Percentiles rank a stretch among this genome's conserved stretches.
phyloP scores from a whole-genome alignment of 2,888 invertebrate genomes.

The Lobophora halterata region DNA sequence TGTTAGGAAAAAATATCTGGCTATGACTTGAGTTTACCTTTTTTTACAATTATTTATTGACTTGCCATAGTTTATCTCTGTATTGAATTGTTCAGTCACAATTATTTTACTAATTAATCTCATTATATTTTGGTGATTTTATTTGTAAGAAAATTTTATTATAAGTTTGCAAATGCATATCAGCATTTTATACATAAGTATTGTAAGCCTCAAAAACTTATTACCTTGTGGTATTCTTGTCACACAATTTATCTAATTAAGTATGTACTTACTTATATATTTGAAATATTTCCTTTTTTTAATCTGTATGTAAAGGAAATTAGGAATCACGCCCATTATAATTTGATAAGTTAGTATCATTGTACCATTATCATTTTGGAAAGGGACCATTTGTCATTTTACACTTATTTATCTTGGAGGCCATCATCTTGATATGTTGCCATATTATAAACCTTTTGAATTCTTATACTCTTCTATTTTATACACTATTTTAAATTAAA shows the following conservation, averaged over 20 bases:
- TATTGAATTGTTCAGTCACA: conserved; percentile 15
- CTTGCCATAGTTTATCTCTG: conserved; percentile 25
- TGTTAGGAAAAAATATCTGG: conserved; percentile 27
- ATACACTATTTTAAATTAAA: conserved; percentile 41
- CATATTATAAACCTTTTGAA: conserved; percentile 41
- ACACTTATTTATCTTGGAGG: conserved; percentile 36
- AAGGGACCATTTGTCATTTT: conserved; percentile 50
- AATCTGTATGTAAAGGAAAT: too few species aligned
- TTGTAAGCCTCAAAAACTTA: background rate
- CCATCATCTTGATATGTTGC: conserved; percentile 51
- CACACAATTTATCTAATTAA: background rate
- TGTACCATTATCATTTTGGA: conserved; percentile 32
- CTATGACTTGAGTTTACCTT: conserved; percentile 31
- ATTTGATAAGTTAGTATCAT: conserved; percentile 10
- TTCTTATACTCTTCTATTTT: conserved; percentile 36
- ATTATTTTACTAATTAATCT: conserved; percentile 2
- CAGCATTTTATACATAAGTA: too few species aligned
- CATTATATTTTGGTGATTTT: background rate
- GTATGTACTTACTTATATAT: background rate
- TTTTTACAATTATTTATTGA: conserved; percentile 7
- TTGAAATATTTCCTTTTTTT: background rate
- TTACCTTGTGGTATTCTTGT: background rate
- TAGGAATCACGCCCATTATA: conserved; percentile 6
- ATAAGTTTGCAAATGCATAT: conserved; percentile 14
- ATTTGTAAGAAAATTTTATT: background rate